Percentiles rank a stretch among this genome's conserved stretches.
Evolutionary conservation across 2,113 vertebrate species (phyloP).

Genomic region (Nannobrachium achirus): DNA sequence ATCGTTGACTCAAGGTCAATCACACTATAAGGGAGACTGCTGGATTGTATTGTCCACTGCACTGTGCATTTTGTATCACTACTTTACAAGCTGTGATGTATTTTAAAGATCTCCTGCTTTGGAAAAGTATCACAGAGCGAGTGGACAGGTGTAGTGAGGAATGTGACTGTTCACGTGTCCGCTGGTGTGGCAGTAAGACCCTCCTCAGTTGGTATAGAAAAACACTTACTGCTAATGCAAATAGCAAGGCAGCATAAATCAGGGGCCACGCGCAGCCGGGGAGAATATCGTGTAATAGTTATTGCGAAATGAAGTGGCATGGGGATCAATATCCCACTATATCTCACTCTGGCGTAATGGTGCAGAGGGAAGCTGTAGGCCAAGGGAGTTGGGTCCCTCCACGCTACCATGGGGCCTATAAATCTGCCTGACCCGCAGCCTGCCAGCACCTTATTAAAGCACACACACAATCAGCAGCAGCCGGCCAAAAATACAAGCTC

Average conservation of each 20-base stretch:
- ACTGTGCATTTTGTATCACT: constrained; percentile 49
- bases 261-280: constrained; percentile 69
- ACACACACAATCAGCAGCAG: constrained; percentile 89
- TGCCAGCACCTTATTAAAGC: constrained; percentile 88
- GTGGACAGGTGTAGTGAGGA: constrained; percentile 31
- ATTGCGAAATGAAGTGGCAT: constrained; percentile 97
- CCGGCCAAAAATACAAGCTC: constrained; percentile 77
- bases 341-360: constrained; percentile 97
- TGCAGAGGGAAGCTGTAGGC: constrained; percentile 91
- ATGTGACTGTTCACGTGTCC: constrained; percentile 50
- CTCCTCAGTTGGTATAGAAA: constrained; percentile 78
- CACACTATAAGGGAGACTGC: constrained; percentile 52
- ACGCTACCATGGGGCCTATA: constrained; percentile 94
- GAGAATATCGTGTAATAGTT: constrained; percentile 92
- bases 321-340: constrained; percentile 98
- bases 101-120: constrained; percentile 41
- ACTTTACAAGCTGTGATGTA: constrained; percentile 41
- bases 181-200: constrained; percentile 65
- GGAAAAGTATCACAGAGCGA: constrained; percentile 42
- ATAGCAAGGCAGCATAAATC: constrained; percentile 84
- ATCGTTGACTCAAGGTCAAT: constrained; percentile 66
- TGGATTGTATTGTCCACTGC: constrained; percentile 51
- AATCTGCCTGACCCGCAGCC: constrained; percentile 92
- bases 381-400: constrained; percentile 94
- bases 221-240: constrained; percentile 85